Conservation (phyloP, 2,888 invertebrate genomes). For the Scaeva pyrastri region DNA sequence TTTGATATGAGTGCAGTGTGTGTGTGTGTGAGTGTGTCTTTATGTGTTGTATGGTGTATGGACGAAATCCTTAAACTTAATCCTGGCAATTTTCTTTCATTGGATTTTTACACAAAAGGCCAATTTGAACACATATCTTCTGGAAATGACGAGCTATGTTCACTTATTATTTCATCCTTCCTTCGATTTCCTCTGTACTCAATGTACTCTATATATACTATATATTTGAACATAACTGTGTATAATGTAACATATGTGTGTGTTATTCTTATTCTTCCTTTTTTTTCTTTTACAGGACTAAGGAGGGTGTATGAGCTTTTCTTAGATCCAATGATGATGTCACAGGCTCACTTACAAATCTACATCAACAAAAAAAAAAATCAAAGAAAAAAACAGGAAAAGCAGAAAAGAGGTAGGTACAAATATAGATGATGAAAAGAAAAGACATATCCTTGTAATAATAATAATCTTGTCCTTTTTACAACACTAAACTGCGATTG, state of each 20-base stretch:
- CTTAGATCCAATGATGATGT: constrained; percentile 58
- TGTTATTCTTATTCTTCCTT: constrained; percentile 12
- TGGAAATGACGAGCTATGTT: constrained; percentile 74
- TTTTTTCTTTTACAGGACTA: neutral
- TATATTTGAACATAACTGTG: too few species aligned
- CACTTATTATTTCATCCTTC: constrained; percentile 74
- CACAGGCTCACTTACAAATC: constrained; percentile 55
- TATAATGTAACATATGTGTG: neutral
- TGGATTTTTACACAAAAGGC: constrained; percentile 75
- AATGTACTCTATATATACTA: neutral
- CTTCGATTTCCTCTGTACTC: constrained; percentile 45
- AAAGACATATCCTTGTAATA: constrained; percentile 71
- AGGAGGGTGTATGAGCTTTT: constrained; percentile 19
- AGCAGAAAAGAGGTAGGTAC: constrained; percentile 16
- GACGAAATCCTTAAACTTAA: constrained; percentile 77
- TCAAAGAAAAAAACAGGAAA: constrained; percentile 23
- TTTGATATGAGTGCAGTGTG: neutral
- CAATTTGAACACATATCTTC: constrained; percentile 70
- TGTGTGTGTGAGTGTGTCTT: constrained; percentile 27
- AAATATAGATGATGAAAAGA: constrained; percentile 56
- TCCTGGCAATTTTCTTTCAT: constrained; percentile 78
- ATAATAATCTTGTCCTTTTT: constrained; percentile 75
- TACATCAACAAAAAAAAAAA: constrained; percentile 17
- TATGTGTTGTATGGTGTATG: constrained; percentile 24
- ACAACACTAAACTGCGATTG: constrained; percentile 72